A percentile compares a stretch with the other conserved stretches of the same genome.
These are phyloP conservation scores for Ips typographus DNA, from an alignment of 1,140 invertebrate species.

Conservation along the genomic window DNA sequence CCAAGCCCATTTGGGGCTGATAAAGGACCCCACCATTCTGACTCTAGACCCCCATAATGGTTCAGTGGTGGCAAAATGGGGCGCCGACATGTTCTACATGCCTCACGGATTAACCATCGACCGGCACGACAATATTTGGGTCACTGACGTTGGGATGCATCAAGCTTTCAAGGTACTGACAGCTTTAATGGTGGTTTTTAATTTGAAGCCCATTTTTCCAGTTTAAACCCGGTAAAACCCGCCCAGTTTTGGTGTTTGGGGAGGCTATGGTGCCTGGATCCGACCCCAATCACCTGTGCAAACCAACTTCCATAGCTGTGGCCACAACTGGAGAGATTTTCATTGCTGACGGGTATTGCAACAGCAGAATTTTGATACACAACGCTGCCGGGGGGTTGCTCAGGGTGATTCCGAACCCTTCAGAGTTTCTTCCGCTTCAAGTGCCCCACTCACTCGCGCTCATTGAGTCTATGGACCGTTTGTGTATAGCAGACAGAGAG, in stretches of 20 bases:
- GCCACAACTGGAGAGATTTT: conserved; percentile 85
- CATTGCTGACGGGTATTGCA: conserved; percentile 95
- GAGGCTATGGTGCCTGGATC: conserved; percentile 79
- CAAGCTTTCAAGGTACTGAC: conserved; percentile 82
- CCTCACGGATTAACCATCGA: conserved; percentile 93
- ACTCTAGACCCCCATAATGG: conserved; percentile 75
- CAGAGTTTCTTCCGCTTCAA: conserved; percentile 64
- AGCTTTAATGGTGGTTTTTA: neutral
- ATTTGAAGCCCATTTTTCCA: conserved; percentile 51
- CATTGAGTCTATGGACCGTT: conserved; percentile 76
- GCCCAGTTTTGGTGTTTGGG: conserved; percentile 77
- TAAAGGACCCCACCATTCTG: conserved; percentile 77
- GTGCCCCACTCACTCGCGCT: conserved; percentile 86
- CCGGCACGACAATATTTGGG: conserved; percentile 82
- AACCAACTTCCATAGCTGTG: conserved; percentile 90
- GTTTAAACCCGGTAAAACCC: conserved; percentile 66
- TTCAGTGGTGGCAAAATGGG: conserved; percentile 75
- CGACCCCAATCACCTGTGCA: conserved; percentile 82
- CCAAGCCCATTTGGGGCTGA: conserved; percentile 69
- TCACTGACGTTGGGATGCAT: conserved; percentile 96
- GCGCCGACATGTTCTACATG: conserved; percentile 83
- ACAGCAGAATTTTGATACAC: conserved; percentile 84
- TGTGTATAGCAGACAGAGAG: conserved; percentile 95
- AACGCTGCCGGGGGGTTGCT: conserved; percentile 71
- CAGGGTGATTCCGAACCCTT: conserved; percentile 64